Evolutionary conservation across 2,888 invertebrate species (phyloP), one percentile per base, ranked within the genome.

Genomic region (Pedicia rivosa): DNA sequence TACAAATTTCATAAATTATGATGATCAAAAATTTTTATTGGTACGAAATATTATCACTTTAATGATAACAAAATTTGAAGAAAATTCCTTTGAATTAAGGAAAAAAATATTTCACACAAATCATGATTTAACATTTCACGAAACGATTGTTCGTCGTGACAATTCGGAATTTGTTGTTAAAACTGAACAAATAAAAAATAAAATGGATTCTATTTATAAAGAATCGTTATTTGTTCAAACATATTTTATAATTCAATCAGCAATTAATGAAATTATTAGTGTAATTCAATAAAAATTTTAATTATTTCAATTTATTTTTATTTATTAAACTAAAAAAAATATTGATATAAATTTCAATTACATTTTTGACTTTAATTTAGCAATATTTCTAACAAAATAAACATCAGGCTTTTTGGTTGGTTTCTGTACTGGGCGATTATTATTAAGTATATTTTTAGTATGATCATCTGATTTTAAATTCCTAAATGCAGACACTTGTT

Each of bases 401-500:
- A 61, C 54, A 49, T 59, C 59, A 5, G 61, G 61, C 49, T 58
- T 52, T 45, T 56, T 56, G 36, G 49, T 50, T 24, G 61, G 58
- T 25, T 52, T 54, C 46, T 61, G 61, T 32, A 61, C 57, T 47
- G 58, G 57, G 22, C 61, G 58, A 47, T 51, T 59, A 49, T 61
- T 61, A 45, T 52, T 61, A 26, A 59, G 52, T 46, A 61, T 61
- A 46, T 58, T 60, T 46, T 60, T 61, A 39, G 52, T 55, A 42
- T 55, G 53, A 47, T 60, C 61, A 46, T 55, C 56, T 33, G 57
- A 56, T 46, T 59, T 59, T 43, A 60, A 20, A 16, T 33, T 38
- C 12, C 34, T 35, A 33, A 41, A 36, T 28, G 27, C 27, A 12
- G 31, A 40, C 52, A 77, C 77, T 67, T 78, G 78, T 51, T 71